phyloP scores from a whole-genome alignment of 2,888 invertebrate species.

The Drosophila koepferae region DNA sequence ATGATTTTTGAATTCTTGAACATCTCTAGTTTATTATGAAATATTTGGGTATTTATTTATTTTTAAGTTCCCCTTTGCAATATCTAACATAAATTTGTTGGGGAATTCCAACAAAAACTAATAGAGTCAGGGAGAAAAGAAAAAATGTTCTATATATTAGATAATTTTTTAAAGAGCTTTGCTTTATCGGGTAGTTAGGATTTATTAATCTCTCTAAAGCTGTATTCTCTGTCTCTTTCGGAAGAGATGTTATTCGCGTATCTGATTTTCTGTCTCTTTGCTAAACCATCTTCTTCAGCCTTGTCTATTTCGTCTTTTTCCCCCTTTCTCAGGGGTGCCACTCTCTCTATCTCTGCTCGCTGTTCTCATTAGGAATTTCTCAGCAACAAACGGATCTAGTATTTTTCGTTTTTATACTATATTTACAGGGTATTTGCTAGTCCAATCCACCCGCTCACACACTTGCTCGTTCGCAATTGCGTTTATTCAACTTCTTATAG shows the following conservation, averaged over 20 bases:
- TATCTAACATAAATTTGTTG: neutral
- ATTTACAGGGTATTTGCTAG: neutral
- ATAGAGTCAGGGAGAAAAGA: neutral
- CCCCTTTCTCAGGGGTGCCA: no score
- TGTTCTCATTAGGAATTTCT: no score
- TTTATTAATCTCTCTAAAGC: no score
- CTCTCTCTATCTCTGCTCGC: no score
- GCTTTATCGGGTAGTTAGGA: no score
- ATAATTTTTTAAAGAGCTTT: neutral
- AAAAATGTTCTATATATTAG: no score
- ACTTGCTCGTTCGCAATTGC: neutral
- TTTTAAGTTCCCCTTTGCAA: neutral
- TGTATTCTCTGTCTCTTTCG: neutral
- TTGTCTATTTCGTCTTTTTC: no score
- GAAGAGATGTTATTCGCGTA: no score
- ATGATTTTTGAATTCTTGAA: no score
- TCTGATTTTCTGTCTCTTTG: neutral
- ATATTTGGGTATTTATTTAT: neutral
- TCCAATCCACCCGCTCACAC: neutral
- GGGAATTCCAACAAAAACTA: neutral
- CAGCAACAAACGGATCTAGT: no score
- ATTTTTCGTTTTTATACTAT: neutral
- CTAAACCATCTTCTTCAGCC: no score
- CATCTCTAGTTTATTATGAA: no score
- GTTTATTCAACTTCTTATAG: slow-evolving; percentile 15